Conservation (phyloP, 37 sponge, comb jelly and placozoan species). For the Haliclona indistincta region DNA sequence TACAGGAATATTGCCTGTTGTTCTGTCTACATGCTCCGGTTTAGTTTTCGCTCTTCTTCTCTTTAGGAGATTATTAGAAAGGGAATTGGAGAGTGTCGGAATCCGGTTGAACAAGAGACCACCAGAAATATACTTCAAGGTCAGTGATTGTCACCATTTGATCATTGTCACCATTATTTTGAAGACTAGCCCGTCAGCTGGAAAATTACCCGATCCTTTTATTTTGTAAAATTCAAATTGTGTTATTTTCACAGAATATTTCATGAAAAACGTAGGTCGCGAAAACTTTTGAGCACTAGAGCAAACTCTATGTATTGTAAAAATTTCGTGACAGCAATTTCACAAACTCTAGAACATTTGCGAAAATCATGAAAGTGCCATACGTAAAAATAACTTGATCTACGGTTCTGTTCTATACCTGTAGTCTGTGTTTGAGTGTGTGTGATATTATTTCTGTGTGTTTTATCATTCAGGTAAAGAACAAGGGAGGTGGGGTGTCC, state of each 20-base stretch:
- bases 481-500: conserved; percentile 95
- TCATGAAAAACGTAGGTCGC: no score
- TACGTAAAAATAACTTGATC: not conserved
- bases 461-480: conserved; percentile 37
- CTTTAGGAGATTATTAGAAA: conserved; percentile 76
- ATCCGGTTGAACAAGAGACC: conserved; percentile 91
- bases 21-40: no score
- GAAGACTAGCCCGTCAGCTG: no score
- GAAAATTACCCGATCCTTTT: no score
- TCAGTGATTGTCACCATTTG: conserved; percentile 2
- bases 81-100: conserved; percentile 93
- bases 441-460: not conserved
- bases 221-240: no score
- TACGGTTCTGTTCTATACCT: not conserved
- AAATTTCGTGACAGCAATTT: no score
- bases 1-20: no score
- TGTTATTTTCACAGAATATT: no score
- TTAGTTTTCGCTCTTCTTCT: not conserved
- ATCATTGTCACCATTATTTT: not conserved
- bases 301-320: no score
- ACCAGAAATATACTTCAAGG: conserved; percentile 98
- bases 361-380: no score
- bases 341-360: no score
- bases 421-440: not conserved
- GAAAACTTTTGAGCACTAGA: no score